Conservation (phyloP, 2,113 vertebrate species). For the Periophthalmodon schlosseri region DNA sequence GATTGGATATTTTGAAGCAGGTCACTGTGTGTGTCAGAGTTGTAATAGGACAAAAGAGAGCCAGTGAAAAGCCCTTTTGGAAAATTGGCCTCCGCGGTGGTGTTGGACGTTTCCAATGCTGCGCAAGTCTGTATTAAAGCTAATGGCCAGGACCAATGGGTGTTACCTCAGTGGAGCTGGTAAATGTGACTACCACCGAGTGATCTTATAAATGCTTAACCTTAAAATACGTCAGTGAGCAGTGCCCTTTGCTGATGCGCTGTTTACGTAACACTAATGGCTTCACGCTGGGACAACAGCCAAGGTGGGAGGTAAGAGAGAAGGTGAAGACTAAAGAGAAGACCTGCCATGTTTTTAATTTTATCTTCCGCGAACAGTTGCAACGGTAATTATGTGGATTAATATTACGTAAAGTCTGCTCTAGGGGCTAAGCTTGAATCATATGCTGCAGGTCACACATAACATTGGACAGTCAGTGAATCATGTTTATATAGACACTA, state of each 20-base stretch:
- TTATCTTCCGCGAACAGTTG: slow-evolving; percentile 5
- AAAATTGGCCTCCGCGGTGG: slow-evolving; percentile 19
- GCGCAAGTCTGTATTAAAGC: slow-evolving; percentile 10
- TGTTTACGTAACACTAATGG: slow-evolving; percentile 49
- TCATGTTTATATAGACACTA: not conserved
- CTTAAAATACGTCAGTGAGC: slow-evolving; percentile 41
- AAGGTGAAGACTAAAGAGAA: not conserved
- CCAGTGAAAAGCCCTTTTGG: slow-evolving; percentile 29
- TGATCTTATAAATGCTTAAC: slow-evolving; percentile 64
- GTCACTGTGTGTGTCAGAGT: slow-evolving; percentile 1
- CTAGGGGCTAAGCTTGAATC: slow-evolving; percentile 3
- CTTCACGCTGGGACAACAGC: slow-evolving; percentile 24
- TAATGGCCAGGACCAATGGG: slow-evolving; percentile 28
- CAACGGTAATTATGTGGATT: slow-evolving; percentile 15
- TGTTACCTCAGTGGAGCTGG: slow-evolving; percentile 26
- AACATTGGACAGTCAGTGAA: not conserved
- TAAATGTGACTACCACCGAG: slow-evolving; percentile 39
- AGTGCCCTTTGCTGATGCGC: slow-evolving; percentile 36
- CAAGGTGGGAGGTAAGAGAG: not conserved
- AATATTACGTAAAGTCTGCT: slow-evolving; percentile 42
- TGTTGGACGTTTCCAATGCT: slow-evolving; percentile 41
- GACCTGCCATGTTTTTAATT: slow-evolving; percentile 24
- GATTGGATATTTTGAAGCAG: not conserved
- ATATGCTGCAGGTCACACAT: not conserved
- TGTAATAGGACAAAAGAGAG: slow-evolving; percentile 21